Percentiles rank a stretch among this genome's conserved stretches.
Conservation (phyloP, 2,113 vertebrate species). For the Microcebus lehilahytsara region DNA sequence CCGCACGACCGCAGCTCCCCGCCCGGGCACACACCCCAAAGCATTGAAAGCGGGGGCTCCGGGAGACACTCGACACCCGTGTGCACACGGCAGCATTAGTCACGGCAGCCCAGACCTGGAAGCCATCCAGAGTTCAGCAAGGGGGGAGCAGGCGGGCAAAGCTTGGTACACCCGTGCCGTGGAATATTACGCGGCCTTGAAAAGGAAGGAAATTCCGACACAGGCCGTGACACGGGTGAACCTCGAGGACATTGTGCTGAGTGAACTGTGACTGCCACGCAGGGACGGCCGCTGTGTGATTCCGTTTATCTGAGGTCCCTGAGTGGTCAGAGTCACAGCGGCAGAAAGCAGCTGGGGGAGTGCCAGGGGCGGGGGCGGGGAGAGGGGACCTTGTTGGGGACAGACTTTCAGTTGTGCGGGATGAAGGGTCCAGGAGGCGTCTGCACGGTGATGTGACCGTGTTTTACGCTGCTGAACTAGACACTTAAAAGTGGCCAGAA, state of each 20-base stretch:
- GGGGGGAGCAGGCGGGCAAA: neutral
- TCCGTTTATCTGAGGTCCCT: neutral
- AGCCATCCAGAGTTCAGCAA: fast-evolving
- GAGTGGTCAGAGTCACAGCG: neutral
- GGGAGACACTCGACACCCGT: fast-evolving
- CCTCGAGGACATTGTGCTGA: neutral
- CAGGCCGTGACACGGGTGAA: fast-evolving
- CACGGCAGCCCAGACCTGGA: neutral
- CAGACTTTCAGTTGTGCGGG: neutral
- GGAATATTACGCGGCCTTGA: neutral
- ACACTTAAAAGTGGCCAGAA: neutral
- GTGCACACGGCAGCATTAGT: fast-evolving
- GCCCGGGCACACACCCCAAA: neutral
- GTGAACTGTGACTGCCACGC: fast-evolving
- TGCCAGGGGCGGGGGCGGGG: neutral
- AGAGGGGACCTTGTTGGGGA: too few relatives aligned
- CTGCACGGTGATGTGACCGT: fast-evolving
- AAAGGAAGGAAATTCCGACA: neutral
- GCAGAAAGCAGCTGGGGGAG: neutral
- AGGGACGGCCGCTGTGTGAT: fast-evolving
- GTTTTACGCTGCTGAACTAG: fast-evolving
- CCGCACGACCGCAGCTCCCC: fast-evolving
- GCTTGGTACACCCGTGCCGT: fast-evolving
- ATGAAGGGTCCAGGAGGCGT: neutral
- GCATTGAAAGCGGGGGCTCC: too few relatives aligned